Evolutionary conservation across 2,797 vertebrate genomes (phyloP), one percentile per base, ranked within the genome.

Genomic region (Parauchenoglanis punctatus): DNA sequence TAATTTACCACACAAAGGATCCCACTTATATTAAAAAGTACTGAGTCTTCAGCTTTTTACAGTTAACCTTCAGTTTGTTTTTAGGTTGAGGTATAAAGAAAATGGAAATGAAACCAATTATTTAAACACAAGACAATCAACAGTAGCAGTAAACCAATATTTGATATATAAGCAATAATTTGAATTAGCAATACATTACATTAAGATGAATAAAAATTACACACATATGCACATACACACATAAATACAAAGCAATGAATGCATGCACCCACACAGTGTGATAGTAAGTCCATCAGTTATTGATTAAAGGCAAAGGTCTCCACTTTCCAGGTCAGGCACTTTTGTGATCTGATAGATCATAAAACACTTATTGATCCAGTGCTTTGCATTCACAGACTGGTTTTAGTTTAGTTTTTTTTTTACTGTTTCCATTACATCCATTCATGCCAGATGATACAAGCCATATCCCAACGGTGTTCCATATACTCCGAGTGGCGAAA

Each of bases 361-460:
- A n/a, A n/a, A n/a, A n/a, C n/a, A n/a, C n/a, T n/a, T 44, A 2
- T 7, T 40, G 56, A 23, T 80, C 20, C 56, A 80, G 77, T 40
- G 56, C 40, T 80, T 58, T 59, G 10, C 20, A 78, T 35, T 78
- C 28, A 80, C 77, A 59, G 11, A 2, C 23, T 28, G 7, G 35
- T 82, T 85, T 83, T 10, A 46, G 65, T 76, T 20, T 3, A 59
- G 35, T 23, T 70, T 63, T 13, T 85, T 63, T 76, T 11, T 59
- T 12, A 28, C 28, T 84, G 15, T 25, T 68, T 83, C 3, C 46
- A 52, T 68, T 28, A 67, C 3, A 58, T 75, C 10, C 23, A 25
- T 25, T 93, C 92, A 91, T 93, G 97, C 97, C 46, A 99, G 95
- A 92, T 99, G 98, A 94, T 99, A 99, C 97, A 99, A 98, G 96